A percentile compares a stretch with the other conserved stretches of the same genome.
Evolutionary conservation across 53 echinoderm and acorn worm genomes (phyloP).

Genomic region (Hippasteria phrygiana): DNA sequence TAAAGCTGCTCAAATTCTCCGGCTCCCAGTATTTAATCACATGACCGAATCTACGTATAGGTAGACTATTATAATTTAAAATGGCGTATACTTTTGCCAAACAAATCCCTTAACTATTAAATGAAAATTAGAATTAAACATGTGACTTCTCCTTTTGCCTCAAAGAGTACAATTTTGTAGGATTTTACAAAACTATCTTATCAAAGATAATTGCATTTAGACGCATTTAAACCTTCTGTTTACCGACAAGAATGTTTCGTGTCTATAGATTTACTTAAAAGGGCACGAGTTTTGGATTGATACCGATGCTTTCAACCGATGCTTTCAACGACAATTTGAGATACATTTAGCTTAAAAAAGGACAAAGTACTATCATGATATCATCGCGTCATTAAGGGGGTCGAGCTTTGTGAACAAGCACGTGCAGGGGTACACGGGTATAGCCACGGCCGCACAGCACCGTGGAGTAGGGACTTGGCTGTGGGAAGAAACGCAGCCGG

Average conservation of each 20-base stretch:
- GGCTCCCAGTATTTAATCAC: too few species aligned
- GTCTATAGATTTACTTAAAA: not conserved
- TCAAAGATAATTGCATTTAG: not conserved
- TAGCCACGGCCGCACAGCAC: not conserved
- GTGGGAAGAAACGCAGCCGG: slow-evolving; percentile 52
- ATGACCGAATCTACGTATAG: too few species aligned
- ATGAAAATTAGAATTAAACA: too few species aligned
- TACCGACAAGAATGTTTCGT: not conserved
- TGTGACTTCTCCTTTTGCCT: not conserved
- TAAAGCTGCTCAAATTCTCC: too few species aligned
- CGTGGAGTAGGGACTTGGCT: slow-evolving; percentile 61
- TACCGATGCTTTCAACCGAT: not conserved
- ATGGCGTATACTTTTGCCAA: too few species aligned
- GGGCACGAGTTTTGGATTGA: not conserved
- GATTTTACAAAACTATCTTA: not conserved
- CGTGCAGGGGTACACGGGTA: slow-evolving; percentile 2
- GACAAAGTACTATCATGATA: slow-evolving; percentile 51
- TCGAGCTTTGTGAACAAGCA: slow-evolving; percentile 61
- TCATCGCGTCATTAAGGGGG: slow-evolving; percentile 26
- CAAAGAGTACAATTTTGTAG: not conserved
- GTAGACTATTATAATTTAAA: too few species aligned
- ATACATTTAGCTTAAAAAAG: slow-evolving; percentile 10
- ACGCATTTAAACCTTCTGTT: not conserved
- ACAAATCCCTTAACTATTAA: too few species aligned
- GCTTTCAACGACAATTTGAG: not conserved